A percentile compares a stretch with the other conserved stretches of the same genome.
Conservation (phyloP, 1,140 invertebrate species). For the Cotesia typhae region DNA sequence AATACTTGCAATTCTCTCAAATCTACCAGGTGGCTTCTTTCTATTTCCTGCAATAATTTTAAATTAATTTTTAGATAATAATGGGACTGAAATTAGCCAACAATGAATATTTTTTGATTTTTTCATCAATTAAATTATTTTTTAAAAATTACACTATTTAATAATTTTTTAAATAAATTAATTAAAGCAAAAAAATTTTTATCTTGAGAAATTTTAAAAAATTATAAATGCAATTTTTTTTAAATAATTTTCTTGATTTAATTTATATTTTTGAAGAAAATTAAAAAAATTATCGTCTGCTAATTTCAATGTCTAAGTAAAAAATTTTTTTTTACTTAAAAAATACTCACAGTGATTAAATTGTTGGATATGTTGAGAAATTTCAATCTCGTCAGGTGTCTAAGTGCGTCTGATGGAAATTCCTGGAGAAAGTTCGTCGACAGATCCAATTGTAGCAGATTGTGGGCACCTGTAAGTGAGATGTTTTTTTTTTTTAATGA, state of each 20-base stretch:
- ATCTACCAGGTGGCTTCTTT: constrained; percentile 74
- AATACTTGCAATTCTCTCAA: constrained; percentile 76
- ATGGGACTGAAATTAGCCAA: too few species aligned
- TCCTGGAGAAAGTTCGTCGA: constrained; percentile 85
- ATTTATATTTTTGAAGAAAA: not conserved
- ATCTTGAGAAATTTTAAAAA: too few species aligned
- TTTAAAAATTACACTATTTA: too few species aligned
- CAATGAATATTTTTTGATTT: too few species aligned
- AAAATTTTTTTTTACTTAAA: not conserved
- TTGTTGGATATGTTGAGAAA: constrained; percentile 84
- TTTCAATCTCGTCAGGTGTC: constrained; percentile 73
- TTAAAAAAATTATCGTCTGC: too few species aligned
- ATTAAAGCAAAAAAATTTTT: too few species aligned
- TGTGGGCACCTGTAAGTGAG: constrained; percentile 69
- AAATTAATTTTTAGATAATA: not conserved
- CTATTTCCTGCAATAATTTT: constrained; percentile 68
- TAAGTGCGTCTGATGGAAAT: constrained; percentile 81
- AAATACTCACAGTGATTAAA: constrained; percentile 75
- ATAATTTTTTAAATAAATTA: too few species aligned
- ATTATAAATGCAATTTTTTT: not conserved
- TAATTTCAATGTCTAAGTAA: not conserved
- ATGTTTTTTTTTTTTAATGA: not conserved
- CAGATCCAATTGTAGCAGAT: constrained; percentile 80
- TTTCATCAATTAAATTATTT: too few species aligned
- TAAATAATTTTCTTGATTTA: not conserved